A percentile compares a stretch with the other conserved stretches of the same genome.
phyloP scores from a whole-genome alignment of 2,113 vertebrate species.

The Chlamydotis undulata region DNA sequence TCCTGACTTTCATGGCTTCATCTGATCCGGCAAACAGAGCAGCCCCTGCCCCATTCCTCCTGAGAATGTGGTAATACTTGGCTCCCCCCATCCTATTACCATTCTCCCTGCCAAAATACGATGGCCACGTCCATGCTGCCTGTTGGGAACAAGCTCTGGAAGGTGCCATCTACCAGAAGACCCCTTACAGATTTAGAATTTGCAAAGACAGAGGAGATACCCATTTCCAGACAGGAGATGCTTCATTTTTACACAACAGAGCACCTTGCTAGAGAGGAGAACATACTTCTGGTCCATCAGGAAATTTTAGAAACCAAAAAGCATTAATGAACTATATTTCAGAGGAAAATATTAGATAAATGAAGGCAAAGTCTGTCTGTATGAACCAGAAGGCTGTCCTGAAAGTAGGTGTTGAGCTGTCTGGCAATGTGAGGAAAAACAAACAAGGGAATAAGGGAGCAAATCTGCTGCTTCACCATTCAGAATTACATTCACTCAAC shows the following conservation, averaged over 20 bases:
- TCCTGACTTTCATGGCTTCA: too few relatives aligned
- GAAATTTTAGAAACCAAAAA: not conserved
- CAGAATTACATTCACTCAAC: not conserved
- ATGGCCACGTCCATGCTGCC: too few relatives aligned
- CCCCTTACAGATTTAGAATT: not conserved
- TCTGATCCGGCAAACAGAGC: too few relatives aligned
- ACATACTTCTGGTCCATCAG: not conserved
- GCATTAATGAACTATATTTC: not conserved
- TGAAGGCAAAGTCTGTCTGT: not conserved
- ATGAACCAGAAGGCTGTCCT: not conserved
- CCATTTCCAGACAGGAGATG: fast-evolving
- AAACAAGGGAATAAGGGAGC: not conserved
- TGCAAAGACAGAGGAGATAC: not conserved
- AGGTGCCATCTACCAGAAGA: not conserved
- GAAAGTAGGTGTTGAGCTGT: not conserved
- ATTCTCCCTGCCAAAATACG: too few relatives aligned
- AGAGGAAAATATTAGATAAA: not conserved
- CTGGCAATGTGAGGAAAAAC: not conserved
- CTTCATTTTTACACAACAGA: not conserved
- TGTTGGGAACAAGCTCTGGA: not conserved
- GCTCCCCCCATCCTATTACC: too few relatives aligned
- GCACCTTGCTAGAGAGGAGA: not conserved
- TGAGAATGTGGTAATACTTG: too few relatives aligned
- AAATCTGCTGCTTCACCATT: not conserved
- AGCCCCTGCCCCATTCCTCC: too few relatives aligned